Conservation (phyloP, 2,797 vertebrate species). For the Otolemur crassicaudatus region DNA sequence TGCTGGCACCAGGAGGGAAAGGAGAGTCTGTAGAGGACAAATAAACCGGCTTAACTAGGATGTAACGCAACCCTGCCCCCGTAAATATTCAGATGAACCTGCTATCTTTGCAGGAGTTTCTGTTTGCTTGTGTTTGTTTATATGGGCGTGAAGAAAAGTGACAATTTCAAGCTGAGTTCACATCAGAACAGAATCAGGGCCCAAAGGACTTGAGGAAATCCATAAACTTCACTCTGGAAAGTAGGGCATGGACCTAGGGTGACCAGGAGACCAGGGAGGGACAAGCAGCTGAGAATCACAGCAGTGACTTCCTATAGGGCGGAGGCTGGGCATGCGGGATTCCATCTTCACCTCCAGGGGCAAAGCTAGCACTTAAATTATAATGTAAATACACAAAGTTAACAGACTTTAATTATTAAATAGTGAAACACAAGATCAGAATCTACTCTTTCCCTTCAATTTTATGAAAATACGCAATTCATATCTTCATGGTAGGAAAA, state of each 20-base stretch:
- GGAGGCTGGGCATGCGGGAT: accelerated
- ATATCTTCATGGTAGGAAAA: background rate
- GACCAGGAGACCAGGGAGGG: background rate
- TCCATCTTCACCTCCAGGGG: background rate
- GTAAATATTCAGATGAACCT: background rate
- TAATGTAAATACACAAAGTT: background rate
- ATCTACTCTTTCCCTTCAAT: background rate
- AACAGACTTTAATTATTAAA: background rate
- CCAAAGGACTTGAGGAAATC: background rate
- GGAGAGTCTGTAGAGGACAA: background rate
- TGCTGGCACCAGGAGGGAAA: no score
- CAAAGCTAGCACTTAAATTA: background rate
- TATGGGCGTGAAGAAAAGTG: background rate
- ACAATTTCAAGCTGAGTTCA: background rate
- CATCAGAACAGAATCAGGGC: no score
- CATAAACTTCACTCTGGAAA: background rate
- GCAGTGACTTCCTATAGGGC: accelerated
- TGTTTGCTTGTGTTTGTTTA: background rate
- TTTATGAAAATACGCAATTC: background rate
- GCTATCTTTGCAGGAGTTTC: background rate
- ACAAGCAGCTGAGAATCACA: accelerated
- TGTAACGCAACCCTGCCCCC: background rate
- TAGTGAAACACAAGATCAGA: background rate
- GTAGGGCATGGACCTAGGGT: background rate
- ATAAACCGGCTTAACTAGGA: background rate